Conservation (phyloP, 2,888 invertebrate species). For the Cremastinae sp. region DNA sequence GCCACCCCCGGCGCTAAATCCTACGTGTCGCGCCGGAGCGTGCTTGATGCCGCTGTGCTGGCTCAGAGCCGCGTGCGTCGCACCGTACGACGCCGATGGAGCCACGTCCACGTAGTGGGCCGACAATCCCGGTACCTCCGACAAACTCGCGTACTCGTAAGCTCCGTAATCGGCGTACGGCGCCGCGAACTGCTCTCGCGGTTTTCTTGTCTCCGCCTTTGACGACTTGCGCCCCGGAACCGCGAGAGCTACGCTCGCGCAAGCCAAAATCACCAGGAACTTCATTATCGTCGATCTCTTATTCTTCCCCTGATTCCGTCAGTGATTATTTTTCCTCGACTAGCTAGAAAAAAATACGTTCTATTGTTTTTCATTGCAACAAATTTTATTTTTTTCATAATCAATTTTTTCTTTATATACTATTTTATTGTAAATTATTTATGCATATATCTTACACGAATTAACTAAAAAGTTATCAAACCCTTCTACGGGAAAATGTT, state of each 20-base stretch:
- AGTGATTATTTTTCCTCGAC: background rate
- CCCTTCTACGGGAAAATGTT: no score
- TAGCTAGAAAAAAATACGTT: constrained; percentile 25
- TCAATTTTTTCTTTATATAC: no score
- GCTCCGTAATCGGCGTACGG: constrained; percentile 59
- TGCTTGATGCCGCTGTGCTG: constrained; percentile 51
- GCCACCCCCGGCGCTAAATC: constrained; percentile 87
- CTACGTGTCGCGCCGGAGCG: constrained; percentile 72
- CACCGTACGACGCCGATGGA: constrained; percentile 61
- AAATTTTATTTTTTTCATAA: no score
- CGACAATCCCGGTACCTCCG: constrained; percentile 55
- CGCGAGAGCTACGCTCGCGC: constrained; percentile 60
- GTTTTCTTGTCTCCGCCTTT: constrained; percentile 55
- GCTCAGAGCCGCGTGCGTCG: constrained; percentile 27
- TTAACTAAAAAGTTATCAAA: no score
- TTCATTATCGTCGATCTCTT: constrained; percentile 48
- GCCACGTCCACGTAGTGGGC: constrained; percentile 64
- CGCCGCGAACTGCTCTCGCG: constrained; percentile 60
- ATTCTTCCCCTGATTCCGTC: background rate
- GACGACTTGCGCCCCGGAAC: constrained; percentile 58
- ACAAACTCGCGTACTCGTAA: constrained; percentile 66
- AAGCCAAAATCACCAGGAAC: constrained; percentile 63
- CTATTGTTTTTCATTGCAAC: no score
- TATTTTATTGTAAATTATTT: no score
- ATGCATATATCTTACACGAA: no score